A percentile compares a stretch with the other conserved stretches of the same genome.
Evolutionary conservation across 2,113 vertebrate genomes (phyloP).

Genomic region (Zapornia atra): DNA sequence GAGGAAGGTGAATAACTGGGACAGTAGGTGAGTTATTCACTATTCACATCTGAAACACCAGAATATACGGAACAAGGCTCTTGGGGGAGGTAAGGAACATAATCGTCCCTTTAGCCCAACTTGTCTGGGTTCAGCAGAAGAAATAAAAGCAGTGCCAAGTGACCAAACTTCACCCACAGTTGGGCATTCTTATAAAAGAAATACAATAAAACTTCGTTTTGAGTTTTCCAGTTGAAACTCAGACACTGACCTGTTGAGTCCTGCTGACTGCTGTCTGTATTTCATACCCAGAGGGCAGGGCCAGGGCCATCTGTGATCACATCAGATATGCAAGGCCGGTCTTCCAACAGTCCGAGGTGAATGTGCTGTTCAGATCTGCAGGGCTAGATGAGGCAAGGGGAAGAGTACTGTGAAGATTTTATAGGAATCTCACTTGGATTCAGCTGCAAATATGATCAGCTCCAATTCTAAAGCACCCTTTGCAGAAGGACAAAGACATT

Average conservation of each 20-base stretch:
- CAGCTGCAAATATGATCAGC: background rate
- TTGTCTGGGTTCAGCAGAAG: background rate
- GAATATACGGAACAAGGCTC: background rate
- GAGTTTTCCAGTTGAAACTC: background rate
- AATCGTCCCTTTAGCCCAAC: background rate
- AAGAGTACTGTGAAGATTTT: background rate
- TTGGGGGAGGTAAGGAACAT: background rate
- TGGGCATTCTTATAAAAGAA: background rate
- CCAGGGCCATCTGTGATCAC: background rate
- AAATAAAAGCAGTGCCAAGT: background rate
- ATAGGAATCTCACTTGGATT: background rate
- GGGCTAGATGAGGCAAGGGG: background rate
- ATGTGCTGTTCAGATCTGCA: rapidly evolving
- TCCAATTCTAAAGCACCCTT: background rate
- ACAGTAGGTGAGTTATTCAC: background rate
- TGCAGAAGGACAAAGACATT: background rate
- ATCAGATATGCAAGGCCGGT: background rate
- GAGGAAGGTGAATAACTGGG: background rate
- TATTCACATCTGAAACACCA: background rate
- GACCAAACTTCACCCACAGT: background rate
- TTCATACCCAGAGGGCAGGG: background rate
- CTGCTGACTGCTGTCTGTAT: constrained; percentile 15
- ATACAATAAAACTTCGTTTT: background rate
- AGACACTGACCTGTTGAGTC: constrained; percentile 35
- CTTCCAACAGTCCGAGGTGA: background rate